Base-by-base conservation (phyloP, 2,888 invertebrate genomes). In the Lithodes maja region DNA sequence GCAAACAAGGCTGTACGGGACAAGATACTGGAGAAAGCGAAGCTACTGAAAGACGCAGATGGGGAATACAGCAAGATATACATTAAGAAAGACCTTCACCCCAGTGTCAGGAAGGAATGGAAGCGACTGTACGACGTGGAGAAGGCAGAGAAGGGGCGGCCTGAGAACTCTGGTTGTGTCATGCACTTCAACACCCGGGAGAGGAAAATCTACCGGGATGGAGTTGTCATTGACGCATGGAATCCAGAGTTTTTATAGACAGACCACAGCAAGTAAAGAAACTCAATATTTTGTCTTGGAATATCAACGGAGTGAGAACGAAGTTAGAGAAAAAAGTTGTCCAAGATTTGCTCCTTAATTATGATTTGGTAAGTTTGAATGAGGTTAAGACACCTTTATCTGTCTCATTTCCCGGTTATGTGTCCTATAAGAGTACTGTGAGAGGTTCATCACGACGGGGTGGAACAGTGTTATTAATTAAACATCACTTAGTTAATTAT, bases 1-100 rank as follows among this genome's bases (percentile, higher is more conserved):
- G 81, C 49, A 12, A 61, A 81, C 61, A 61, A 55, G 61, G 61
- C 5, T 55, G 61, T 61, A 61, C 81, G 81, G 1, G 33, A n/a
- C 61, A 5, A 1, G 12, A 81, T 81, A 55, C 61, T 81, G 81
- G 61, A 81, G 61, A 81, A 81, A 3, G 81, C 81, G 9, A 81
- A 15, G 5, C 81, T 17, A 17, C 50, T 49, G 71, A 83, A 71
- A 74, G 7, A 2, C 53, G 50, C 83, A 9, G 71, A 55, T 33
- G 50, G 54, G 7, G 54, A 83, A 12, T 71, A 53, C 52, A 84
- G 54, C 15, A 52, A 17, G 15, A 77, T 84, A 2, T 84, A 75
- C 53, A 52, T 84, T 12, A 84, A 84, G n/a, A 84, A 75, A 61
- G 84, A 84, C 61, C 75, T 84, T 1, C 84, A 74, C 52, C 84